phyloP scores from a whole-genome alignment of 2,797 vertebrate species.

The Typhlichthys subterraneus region DNA sequence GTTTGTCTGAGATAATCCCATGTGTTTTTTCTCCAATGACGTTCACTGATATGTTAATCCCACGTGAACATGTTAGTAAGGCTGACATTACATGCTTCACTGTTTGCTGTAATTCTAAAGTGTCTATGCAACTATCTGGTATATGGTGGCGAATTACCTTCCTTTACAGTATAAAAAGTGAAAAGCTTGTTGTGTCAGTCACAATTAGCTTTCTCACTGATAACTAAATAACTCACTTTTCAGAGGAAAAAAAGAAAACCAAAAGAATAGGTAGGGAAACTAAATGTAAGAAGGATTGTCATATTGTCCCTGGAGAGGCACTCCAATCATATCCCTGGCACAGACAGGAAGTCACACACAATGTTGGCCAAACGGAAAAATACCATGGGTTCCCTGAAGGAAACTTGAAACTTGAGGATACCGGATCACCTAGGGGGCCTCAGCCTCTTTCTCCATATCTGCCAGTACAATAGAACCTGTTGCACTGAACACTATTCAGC shows the following conservation, averaged over 20 bases:
- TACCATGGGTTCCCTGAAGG: conserved; percentile 64
- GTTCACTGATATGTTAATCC: too few relatives aligned
- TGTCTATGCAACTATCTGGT: too few relatives aligned
- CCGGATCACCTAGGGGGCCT: conserved; percentile 51
- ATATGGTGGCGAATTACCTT: too few relatives aligned
- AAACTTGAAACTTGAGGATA: conserved; percentile 62
- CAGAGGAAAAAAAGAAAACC: conserved; percentile 15
- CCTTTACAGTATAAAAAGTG: too few relatives aligned
- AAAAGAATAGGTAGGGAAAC: conserved; percentile 46
- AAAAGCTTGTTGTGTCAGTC: too few relatives aligned
- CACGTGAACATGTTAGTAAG: too few relatives aligned
- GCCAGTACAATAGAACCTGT: conserved; percentile 58
- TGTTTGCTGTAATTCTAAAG: too few relatives aligned
- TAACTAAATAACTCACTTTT: conserved; percentile 24
- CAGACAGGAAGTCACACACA: conserved; percentile 70
- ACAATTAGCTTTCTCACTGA: not conserved
- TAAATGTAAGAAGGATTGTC: conserved; percentile 53
- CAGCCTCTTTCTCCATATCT: conserved; percentile 55
- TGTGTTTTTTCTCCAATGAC: too few relatives aligned
- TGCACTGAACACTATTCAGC: conserved; percentile 67
- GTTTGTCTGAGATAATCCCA: too few relatives aligned
- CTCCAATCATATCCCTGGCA: conserved; percentile 47
- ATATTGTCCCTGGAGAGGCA: conserved; percentile 49
- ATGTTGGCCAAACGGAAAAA: conserved; percentile 62
- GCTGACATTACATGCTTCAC: too few relatives aligned